Percentiles rank a stretch among this genome's conserved stretches.
phyloP scores from a whole-genome alignment of 2,797 vertebrate species.

The Pyrocephalus nanus region DNA sequence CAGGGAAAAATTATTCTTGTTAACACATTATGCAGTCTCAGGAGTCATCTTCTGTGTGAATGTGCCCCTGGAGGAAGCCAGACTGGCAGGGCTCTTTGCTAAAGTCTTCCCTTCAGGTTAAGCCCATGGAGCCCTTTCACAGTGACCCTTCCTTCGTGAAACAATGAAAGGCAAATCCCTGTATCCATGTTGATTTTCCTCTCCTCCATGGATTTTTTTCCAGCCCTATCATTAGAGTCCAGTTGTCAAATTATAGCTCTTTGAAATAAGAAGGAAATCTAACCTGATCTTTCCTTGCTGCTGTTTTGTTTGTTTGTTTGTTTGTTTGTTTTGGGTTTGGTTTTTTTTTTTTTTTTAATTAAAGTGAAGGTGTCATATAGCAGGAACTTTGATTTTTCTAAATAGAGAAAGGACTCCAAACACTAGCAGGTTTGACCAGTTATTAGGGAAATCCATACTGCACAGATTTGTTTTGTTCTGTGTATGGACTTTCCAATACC shows the following conservation, averaged over 20 bases:
- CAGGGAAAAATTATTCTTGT: neutral
- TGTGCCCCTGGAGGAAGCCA: neutral
- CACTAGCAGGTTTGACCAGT: rapidly evolving
- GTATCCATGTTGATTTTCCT: neutral
- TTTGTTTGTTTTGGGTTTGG: too few species aligned
- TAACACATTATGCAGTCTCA: neutral
- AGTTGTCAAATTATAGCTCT: neutral
- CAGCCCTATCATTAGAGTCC: neutral
- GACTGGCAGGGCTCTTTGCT: neutral
- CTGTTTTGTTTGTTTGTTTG: neutral
- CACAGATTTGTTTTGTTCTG: neutral
- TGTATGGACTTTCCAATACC: neutral
- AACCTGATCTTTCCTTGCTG: neutral
- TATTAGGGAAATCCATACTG: neutral
- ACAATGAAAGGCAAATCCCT: neutral
- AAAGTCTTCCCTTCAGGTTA: neutral
- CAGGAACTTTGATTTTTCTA: neutral
- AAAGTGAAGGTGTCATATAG: neutral
- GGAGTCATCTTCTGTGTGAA: neutral
- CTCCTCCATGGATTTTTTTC: neutral
- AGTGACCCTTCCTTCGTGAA: neutral
- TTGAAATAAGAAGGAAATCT: neutral
- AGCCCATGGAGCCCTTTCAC: neutral
- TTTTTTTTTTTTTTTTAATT: neutral
- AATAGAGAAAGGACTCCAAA: neutral